A percentile compares a stretch with the other conserved stretches of the same genome.
phyloP scores from a whole-genome alignment of 2,797 vertebrate species.

The Sylvia borin region DNA sequence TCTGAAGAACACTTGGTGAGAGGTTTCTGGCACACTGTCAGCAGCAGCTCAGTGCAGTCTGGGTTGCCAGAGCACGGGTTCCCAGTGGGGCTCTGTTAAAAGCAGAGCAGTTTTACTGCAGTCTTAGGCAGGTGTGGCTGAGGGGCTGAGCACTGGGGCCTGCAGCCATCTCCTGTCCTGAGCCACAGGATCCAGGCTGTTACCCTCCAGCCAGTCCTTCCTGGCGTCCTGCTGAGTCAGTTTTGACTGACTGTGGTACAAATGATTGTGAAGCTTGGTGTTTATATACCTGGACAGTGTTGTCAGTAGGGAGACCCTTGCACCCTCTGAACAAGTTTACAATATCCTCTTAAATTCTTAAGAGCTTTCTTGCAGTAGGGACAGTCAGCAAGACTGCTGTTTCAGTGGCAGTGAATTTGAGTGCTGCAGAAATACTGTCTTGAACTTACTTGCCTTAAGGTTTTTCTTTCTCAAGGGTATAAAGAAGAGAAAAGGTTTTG shows the following conservation, averaged over 20 bases:
- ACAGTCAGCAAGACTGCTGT: neutral
- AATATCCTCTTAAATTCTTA: neutral
- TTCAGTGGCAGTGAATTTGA: neutral
- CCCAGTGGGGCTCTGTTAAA: neutral
- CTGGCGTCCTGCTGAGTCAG: neutral
- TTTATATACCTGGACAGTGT: neutral
- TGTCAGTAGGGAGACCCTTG: neutral
- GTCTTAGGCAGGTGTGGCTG: neutral
- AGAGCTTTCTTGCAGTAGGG: neutral
- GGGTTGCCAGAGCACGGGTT: neutral
- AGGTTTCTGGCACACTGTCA: neutral
- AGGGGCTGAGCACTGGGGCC: neutral
- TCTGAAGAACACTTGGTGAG: neutral
- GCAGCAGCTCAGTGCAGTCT: neutral
- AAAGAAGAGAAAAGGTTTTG: neutral
- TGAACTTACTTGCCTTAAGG: neutral
- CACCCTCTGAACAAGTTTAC: neutral
- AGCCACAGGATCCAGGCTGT: neutral
- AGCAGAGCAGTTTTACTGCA: neutral
- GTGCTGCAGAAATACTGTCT: neutral
- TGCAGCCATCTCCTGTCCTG: neutral
- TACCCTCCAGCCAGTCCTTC: rapidly evolving
- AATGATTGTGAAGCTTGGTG: neutral
- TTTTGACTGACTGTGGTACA: neutral
- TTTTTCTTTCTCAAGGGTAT: neutral